Evolutionary conservation across 2,888 invertebrate genomes (phyloP), one percentile per base, ranked within the genome.

Genomic region (Chrysopilus asiliformis): DNA sequence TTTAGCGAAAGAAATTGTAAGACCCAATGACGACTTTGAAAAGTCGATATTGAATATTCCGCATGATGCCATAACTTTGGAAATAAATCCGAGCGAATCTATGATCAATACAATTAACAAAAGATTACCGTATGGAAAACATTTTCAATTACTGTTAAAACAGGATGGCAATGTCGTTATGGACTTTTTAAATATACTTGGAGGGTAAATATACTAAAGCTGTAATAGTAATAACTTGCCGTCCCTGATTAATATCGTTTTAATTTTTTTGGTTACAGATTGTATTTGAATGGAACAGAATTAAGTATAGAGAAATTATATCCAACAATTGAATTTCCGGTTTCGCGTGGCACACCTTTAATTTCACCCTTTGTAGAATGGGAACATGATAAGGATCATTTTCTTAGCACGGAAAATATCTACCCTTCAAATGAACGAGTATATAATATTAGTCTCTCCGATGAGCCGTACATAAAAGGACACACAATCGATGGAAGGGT

Each of bases 331-430:
- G 53, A 71, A 28, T 87, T 75, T 59, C 93, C 93, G 0, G 93
- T 94, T 2, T 80, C 87, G 1, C 71, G 79, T 20, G 80, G 83
- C 2, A 94, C 94, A 0, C 80, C 85, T 0, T 83, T 83, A 75
- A 68, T 93, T 29, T 72, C 85, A 1, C 79, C 86, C 4, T 64
- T 82, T 3, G 72, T 93, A 10, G 73, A 74, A 44, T 94, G 93
- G 91, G 83, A 93, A 47, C 91, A 94, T 51, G 69, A 72, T 13
- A 74, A 76, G 41, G 74, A 79, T 41, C 82, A 82, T 79, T 77
- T 73, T 47, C 77, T 81, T 2, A 74, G 77, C 1, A 80, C 76
- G 53, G 72, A 70, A 45, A 71, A 73, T 27, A 73, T 76, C 55
- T 72, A 74, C 50, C 71, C 71, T 38, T 74, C 75, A 20, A 76